phyloP scores from a whole-genome alignment of 2,888 invertebrate genomes.

The Drosophila merina region DNA sequence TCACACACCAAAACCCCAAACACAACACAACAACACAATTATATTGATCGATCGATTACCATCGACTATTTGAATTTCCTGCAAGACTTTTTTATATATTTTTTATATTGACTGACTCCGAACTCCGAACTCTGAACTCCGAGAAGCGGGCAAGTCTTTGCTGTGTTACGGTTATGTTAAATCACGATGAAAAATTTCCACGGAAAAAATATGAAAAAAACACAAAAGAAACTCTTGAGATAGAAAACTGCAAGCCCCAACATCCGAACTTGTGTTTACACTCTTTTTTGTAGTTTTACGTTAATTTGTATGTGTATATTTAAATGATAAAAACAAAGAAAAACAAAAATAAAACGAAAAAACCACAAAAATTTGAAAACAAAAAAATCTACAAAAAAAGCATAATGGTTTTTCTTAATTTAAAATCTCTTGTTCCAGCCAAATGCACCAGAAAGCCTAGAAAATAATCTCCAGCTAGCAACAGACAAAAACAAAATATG shows the following conservation, averaged over 20 bases:
- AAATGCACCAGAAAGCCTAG: neutral
- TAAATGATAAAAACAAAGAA: slow-evolving; percentile 73
- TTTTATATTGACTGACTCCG: slow-evolving; percentile 57
- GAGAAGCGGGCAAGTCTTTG: slow-evolving; percentile 76
- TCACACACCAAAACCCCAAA: slow-evolving; percentile 15
- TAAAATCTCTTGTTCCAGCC: slow-evolving; percentile 14
- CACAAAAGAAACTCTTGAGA: slow-evolving; percentile 25
- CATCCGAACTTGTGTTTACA: slow-evolving; percentile 60
- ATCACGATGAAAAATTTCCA: slow-evolving; percentile 55
- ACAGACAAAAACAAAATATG: slow-evolving; percentile 19
- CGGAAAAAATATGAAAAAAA: slow-evolving; percentile 34
- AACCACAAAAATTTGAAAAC: slow-evolving; percentile 32
- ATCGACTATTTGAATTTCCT: slow-evolving; percentile 27
- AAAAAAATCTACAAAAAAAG: slow-evolving; percentile 35
- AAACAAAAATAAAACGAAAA: slow-evolving; percentile 39
- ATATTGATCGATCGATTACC: slow-evolving; percentile 26
- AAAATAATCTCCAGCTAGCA: slow-evolving; percentile 17
- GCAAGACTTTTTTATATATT: slow-evolving; percentile 61
- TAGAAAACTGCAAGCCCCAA: slow-evolving; percentile 38
- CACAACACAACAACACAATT: slow-evolving; percentile 4
- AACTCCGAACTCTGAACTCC: slow-evolving; percentile 10
- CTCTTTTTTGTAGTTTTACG: slow-evolving; percentile 80
- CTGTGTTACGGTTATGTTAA: slow-evolving; percentile 83
- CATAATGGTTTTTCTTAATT: slow-evolving; percentile 45
- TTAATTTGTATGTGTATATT: slow-evolving; percentile 80